Percentiles rank a stretch among this genome's conserved stretches.
phyloP scores from a whole-genome alignment of 2,113 vertebrate species.

The Passer domesticus region DNA sequence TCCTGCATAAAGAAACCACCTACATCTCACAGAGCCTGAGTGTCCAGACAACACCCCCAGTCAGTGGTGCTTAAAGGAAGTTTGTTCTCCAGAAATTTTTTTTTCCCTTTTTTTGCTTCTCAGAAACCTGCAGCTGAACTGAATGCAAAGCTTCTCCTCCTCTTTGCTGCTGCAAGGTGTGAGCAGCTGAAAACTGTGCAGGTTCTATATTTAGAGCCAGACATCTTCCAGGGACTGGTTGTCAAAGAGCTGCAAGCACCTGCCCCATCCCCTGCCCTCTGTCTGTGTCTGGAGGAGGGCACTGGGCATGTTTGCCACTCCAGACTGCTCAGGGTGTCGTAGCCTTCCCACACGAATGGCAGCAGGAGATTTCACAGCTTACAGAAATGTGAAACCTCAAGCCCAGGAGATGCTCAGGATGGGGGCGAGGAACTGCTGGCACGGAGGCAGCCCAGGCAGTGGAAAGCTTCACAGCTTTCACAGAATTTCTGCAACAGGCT shows the following conservation, averaged over 20 bases:
- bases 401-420: neutral
- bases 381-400: neutral
- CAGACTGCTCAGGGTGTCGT: neutral
- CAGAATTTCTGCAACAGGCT: neutral
- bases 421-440: neutral
- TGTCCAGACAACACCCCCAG: neutral
- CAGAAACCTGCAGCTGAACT: neutral
- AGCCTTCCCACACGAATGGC: neutral
- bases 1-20: neutral
- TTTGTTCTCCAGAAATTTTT: neutral
- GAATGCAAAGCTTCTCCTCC: neutral
- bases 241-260: neutral
- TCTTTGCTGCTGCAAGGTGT: slow-evolving; percentile 33
- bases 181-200: slow-evolving; percentile 23
- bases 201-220: slow-evolving; percentile 31
- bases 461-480: neutral
- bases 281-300: neutral
- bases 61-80: neutral
- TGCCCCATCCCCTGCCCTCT: neutral
- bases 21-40: rapidly evolving
- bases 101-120: neutral
- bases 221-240: slow-evolving; percentile 18
- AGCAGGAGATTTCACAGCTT: neutral
- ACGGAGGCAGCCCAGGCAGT: neutral
- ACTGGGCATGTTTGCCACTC: neutral